Evolutionary conservation across 2,113 vertebrate species (phyloP).

Genomic region (Pyxicephalus adspersus): DNA sequence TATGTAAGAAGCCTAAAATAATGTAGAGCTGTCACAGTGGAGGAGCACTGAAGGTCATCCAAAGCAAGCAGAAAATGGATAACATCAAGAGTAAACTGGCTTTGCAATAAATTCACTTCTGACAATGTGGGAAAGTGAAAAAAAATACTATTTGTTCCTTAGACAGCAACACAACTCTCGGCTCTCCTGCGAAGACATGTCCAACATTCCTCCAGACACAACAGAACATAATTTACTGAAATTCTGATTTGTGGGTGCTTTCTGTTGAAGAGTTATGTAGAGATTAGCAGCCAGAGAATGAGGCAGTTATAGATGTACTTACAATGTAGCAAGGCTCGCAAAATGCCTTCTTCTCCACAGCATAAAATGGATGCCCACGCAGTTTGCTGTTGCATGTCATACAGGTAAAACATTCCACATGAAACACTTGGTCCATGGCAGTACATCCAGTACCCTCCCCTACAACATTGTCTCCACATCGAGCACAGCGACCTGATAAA

Average conservation of each 20-base stretch:
- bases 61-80: slow-evolving; percentile 29
- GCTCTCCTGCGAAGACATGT: slow-evolving; percentile 18
- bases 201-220: neutral
- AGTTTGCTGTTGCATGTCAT: slow-evolving; percentile 89
- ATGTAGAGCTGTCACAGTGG: slow-evolving; percentile 73
- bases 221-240: neutral
- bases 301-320: slow-evolving; percentile 65
- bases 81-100: slow-evolving; percentile 59
- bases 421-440: slow-evolving; percentile 98
- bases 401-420: slow-evolving; percentile 93
- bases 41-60: slow-evolving; percentile 70
- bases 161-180: neutral
- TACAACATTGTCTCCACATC: slow-evolving; percentile 94
- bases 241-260: neutral
- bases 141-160: neutral
- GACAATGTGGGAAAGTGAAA: slow-evolving; percentile 17
- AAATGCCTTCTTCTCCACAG: slow-evolving; percentile 95
- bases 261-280: neutral
- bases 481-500: slow-evolving; percentile 87
- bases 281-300: neutral
- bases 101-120: slow-evolving; percentile 66
- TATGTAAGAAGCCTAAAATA: slow-evolving; percentile 78
- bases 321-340: slow-evolving; percentile 98
- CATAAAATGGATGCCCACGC: slow-evolving; percentile 94
- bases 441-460: slow-evolving; percentile 96